Evolutionary conservation across 2,888 invertebrate species (phyloP).

Genomic region (Drosophila rellima): DNA sequence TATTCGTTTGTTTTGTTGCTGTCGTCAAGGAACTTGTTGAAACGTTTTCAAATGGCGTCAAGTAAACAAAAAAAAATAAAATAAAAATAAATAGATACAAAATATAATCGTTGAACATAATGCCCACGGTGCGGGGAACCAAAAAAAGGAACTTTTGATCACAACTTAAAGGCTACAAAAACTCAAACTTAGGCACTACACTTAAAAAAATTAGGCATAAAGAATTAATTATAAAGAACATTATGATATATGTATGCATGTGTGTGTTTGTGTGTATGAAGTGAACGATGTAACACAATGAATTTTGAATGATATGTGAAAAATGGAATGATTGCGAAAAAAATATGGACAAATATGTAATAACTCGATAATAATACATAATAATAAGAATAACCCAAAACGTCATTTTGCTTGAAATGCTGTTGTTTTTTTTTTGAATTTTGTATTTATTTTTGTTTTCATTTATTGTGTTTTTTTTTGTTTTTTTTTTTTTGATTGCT

Average conservation of each 20-base stretch:
- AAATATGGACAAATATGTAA: background rate
- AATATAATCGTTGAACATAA: slow-evolving; percentile 61
- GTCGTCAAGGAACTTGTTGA: slow-evolving; percentile 73
- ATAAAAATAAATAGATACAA: slow-evolving; percentile 43
- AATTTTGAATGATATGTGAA: slow-evolving; percentile 73
- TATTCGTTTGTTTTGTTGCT: slow-evolving; percentile 31
- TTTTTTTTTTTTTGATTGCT: slow-evolving; percentile 41
- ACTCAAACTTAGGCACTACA: slow-evolving; percentile 44
- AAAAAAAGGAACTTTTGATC: slow-evolving; percentile 84
- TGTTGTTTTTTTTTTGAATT: slow-evolving; percentile 40
- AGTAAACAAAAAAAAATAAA: slow-evolving; percentile 26
- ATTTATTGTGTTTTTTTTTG: slow-evolving; percentile 42
- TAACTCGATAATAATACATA: slow-evolving; percentile 10
- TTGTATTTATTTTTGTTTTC: slow-evolving; percentile 60
- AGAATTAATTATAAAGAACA: slow-evolving; percentile 31
- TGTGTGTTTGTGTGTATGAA: slow-evolving; percentile 26
- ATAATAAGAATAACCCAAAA: slow-evolving; percentile 45
- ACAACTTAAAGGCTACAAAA: slow-evolving; percentile 76
- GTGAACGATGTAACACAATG: slow-evolving; percentile 75
- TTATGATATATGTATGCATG: slow-evolving; percentile 18
- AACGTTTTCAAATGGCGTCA: slow-evolving; percentile 76
- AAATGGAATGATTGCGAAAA: slow-evolving; percentile 39
- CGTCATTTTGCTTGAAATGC: slow-evolving; percentile 43
- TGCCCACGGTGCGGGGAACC: slow-evolving; percentile 80
- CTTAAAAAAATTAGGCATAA: slow-evolving; percentile 43